phyloP scores from a whole-genome alignment of 2,113 vertebrate genomes.

The Indicator maculatus region DNA sequence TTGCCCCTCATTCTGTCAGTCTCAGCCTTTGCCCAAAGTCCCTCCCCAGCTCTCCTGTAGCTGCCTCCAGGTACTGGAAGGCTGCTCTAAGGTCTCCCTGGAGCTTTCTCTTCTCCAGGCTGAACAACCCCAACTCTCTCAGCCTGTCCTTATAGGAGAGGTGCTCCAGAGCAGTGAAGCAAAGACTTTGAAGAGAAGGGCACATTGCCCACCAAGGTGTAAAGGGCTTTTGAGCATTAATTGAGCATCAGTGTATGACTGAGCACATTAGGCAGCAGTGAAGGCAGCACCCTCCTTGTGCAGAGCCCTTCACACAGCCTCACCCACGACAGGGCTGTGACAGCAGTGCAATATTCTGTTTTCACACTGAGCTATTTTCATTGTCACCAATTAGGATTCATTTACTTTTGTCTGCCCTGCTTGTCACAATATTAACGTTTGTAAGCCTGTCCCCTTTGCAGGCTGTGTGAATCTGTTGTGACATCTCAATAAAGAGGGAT shows the following conservation, averaged over 20 bases:
- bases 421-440: slow-evolving; percentile 82
- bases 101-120: too few relatives aligned
- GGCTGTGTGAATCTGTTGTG: slow-evolving; percentile 77
- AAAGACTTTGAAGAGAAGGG: slow-evolving; percentile 31
- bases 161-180: slow-evolving; percentile 6
- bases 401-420: slow-evolving; percentile 78
- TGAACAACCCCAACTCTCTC: too few relatives aligned
- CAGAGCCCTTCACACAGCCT: not conserved
- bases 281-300: slow-evolving; percentile 30
- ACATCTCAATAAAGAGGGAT: slow-evolving; percentile 82
- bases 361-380: slow-evolving; percentile 77
- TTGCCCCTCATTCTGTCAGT: too few relatives aligned
- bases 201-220: slow-evolving; percentile 41
- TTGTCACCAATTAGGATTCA: slow-evolving; percentile 80
- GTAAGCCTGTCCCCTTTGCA: slow-evolving; percentile 76
- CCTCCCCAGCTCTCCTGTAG: too few relatives aligned
- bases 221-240: slow-evolving; percentile 37
- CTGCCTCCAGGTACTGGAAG: too few relatives aligned
- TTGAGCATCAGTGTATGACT: slow-evolving; percentile 52
- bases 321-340: slow-evolving; percentile 7
- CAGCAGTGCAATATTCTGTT: slow-evolving; percentile 42
- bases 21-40: too few relatives aligned
- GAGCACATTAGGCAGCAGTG: slow-evolving; percentile 33
- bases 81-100: too few relatives aligned
- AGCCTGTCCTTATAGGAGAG: not conserved